Evolutionary conservation across 2,797 vertebrate genomes (phyloP).

Genomic region (Neoniphon sammara): DNA sequence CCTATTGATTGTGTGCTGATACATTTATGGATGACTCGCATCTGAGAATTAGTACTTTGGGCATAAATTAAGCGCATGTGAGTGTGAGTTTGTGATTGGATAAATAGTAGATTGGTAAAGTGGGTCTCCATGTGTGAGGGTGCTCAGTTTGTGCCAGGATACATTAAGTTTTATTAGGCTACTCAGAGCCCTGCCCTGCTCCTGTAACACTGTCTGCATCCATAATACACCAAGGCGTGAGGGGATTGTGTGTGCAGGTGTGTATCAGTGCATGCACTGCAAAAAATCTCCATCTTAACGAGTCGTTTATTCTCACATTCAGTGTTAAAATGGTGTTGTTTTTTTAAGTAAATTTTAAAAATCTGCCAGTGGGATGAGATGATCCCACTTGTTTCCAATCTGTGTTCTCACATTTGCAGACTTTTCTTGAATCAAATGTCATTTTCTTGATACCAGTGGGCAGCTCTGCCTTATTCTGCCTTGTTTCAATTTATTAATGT

Average conservation of each 20-base stretch:
- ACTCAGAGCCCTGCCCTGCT: slow-evolving; percentile 66
- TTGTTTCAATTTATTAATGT: too few relatives aligned
- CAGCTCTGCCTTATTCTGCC: too few relatives aligned
- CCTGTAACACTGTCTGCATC: slow-evolving; percentile 74
- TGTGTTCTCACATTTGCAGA: too few relatives aligned
- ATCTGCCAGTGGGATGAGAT: too few relatives aligned
- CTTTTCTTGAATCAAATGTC: too few relatives aligned
- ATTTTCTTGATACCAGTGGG: too few relatives aligned
- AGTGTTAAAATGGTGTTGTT: too few relatives aligned
- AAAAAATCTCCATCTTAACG: too few relatives aligned
- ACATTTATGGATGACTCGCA: slow-evolving; percentile 64
- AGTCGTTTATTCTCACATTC: too few relatives aligned
- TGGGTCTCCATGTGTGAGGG: slow-evolving; percentile 59
- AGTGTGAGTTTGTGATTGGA: neutral
- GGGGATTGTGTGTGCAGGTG: slow-evolving; percentile 36
- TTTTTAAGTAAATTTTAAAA: too few relatives aligned
- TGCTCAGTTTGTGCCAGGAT: slow-evolving; percentile 69
- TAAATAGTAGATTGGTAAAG: slow-evolving; percentile 47
- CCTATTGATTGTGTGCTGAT: slow-evolving; percentile 62
- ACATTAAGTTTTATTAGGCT: slow-evolving; percentile 74
- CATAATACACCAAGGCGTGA: slow-evolving; percentile 50
- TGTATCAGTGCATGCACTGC: too few relatives aligned
- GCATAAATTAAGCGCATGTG: slow-evolving; percentile 30
- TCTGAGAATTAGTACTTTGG: slow-evolving; percentile 50
- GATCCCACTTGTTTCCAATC: too few relatives aligned